Conservation (phyloP, 2,797 vertebrate species). For the Coendou prehensilis region DNA sequence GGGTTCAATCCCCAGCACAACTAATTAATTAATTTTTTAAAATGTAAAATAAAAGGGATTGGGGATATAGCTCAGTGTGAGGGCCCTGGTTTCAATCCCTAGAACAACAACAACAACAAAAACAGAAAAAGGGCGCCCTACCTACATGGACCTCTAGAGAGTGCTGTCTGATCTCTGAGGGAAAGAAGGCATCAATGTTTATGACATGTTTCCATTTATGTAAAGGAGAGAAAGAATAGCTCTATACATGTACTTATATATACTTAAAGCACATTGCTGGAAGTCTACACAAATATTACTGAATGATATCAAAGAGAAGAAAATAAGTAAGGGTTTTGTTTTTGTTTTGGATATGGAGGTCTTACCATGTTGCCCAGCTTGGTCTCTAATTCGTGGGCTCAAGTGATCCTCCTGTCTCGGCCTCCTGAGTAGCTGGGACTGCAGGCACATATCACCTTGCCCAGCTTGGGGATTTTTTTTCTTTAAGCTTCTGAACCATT, state of each 20-base stretch:
- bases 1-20: neutral
- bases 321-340: neutral
- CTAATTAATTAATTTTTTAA: neutral
- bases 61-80: neutral
- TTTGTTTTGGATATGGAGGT: neutral
- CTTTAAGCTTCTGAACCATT: neutral
- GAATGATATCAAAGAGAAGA: neutral
- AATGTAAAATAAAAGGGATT: neutral
- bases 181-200: neutral
- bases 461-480: neutral
- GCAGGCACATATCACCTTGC: neutral
- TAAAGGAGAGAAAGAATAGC: neutral
- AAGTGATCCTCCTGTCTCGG: neutral
- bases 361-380: neutral
- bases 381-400: neutral
- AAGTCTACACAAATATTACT: neutral
- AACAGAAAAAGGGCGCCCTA: neutral
- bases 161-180: neutral
- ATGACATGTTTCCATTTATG: neutral
- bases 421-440: neutral
- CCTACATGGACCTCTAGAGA: neutral
- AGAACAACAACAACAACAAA: neutral
- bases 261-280: neutral
- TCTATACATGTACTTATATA: neutral
- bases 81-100: neutral